These are phyloP conservation scores for Hycleus cichorii DNA, from an alignment of 1,140 invertebrate genomes.

Conservation along the genomic window DNA sequence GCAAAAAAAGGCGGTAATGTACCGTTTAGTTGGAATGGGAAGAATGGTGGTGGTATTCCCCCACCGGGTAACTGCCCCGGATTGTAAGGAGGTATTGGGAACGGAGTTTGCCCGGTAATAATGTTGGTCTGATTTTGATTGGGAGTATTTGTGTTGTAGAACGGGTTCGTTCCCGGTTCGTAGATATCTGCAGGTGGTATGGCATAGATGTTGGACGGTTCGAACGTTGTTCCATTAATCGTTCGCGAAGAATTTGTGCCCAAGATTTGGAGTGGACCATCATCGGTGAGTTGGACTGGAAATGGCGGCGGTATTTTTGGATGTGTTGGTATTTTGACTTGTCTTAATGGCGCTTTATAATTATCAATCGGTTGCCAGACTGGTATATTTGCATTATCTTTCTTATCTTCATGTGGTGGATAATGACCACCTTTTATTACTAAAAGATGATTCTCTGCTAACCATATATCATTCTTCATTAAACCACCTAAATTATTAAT, in stretches of 20 bases:
- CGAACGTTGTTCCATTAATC: slow-evolving; percentile 50
- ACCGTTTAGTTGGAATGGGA: slow-evolving; percentile 45
- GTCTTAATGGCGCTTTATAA: slow-evolving; percentile 69
- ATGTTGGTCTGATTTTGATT: slow-evolving; percentile 52
- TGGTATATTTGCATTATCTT: slow-evolving; percentile 25
- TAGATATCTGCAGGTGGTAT: slow-evolving; percentile 41
- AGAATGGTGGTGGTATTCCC: slow-evolving; percentile 38
- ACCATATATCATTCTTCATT: slow-evolving; percentile 78
- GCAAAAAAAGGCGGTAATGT: slow-evolving; percentile 42
- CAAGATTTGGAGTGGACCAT: slow-evolving; percentile 68
- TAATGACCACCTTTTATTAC: slow-evolving; percentile 71
- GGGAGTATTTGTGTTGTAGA: slow-evolving; percentile 45
- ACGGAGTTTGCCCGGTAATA: slow-evolving; percentile 52
- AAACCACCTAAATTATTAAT: slow-evolving; percentile 71
- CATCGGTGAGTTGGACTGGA: slow-evolving; percentile 73
- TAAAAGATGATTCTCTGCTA: slow-evolving; percentile 79
- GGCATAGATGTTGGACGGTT: slow-evolving; percentile 44
- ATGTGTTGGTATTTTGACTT: slow-evolving; percentile 55
- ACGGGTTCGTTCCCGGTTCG: slow-evolving; percentile 28
- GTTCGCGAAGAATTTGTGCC: slow-evolving; percentile 56
- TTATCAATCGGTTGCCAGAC: slow-evolving; percentile 74
- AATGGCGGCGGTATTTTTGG: slow-evolving; percentile 78
- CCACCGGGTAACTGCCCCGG: slow-evolving; percentile 41
- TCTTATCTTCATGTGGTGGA: slow-evolving; percentile 44
- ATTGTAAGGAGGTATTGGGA: slow-evolving; percentile 52